Evolutionary conservation across 2,888 invertebrate species (phyloP), one percentile per base, ranked within the genome.

Genomic region (Eurois occulta): DNA sequence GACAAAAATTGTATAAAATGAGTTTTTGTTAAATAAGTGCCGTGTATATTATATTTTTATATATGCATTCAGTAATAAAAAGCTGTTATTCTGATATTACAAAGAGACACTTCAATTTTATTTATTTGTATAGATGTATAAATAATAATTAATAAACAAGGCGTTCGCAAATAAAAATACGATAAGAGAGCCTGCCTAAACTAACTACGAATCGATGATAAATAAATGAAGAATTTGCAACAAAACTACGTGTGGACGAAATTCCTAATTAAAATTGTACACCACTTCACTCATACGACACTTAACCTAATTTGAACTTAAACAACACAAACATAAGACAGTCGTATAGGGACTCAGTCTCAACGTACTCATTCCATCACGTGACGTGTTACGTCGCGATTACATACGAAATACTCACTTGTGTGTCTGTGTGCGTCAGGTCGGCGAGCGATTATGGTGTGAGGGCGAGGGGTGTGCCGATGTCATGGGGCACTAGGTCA

Each of bases 401-500:
- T 73, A 87, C 67, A 80, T 70, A 67, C 35, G 65, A 60, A 81
- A 82, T 91, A 94, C 94, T 94, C 88, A 95, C 95, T 89, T 93
- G 90, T 91, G 84, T 90, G 84, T 87, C 68, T 88, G 91, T 91
- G 91, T 90, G 92, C 91, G 95, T 95, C 94, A 94, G 94, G 95
- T 93, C 91, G 94, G 94, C 92, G 91, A 92, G 92, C 90, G 89
- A 89, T 91, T 91, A 89, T 89, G 91, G 90, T 87, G 89, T 88
- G 88, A 86, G 84, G 92, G 94, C 91, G 94, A 91, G 90, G 92
- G 93, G 93, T 90, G 94, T 93, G 94, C 92, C 94, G 94, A 92
- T 93, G 91, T 93, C 95, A 96, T 95, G 94, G 93, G 94, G 94
- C 94, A 93, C 94, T 96, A 96, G 94, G 96, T 96, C 96, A 96